Conservation (phyloP, 1,140 invertebrate species). For the Aphis craccivora region DNA sequence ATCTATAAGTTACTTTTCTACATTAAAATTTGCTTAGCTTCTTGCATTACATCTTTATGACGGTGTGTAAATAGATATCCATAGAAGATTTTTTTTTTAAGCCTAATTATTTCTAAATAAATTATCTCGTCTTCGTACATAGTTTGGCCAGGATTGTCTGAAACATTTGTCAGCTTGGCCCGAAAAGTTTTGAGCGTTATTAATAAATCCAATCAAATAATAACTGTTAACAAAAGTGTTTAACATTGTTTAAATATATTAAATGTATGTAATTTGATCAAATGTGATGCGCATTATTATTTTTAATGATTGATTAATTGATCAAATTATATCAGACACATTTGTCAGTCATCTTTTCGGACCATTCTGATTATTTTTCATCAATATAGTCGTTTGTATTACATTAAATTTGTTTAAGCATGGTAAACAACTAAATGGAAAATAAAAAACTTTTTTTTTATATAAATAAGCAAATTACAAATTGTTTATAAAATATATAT, state of each 20-base stretch:
- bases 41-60: not conserved
- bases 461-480: not conserved
- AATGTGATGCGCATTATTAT: not conserved
- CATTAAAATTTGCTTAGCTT: not conserved
- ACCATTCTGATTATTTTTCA: conserved; percentile 27
- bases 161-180: conserved; percentile 38
- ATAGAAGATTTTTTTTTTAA: not conserved
- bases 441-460: not conserved
- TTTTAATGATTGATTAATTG: not conserved
- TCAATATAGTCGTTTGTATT: conserved; percentile 15
- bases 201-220: not conserved
- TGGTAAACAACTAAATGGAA: not conserved
- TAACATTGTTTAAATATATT: not conserved
- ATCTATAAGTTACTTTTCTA: not conserved
- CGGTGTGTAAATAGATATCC: not conserved
- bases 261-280: not conserved
- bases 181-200: conserved; percentile 17
- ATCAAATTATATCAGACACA: not conserved
- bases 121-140: not conserved
- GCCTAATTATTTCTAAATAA: not conserved
- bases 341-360: conserved; percentile 17
- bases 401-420: conserved; percentile 34
- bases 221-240: not conserved
- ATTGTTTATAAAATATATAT: conserved; percentile 14
- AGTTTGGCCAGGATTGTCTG: conserved; percentile 18